Conservation (phyloP, 2,888 invertebrate genomes). For the Andricus quercusramuli region DNA sequence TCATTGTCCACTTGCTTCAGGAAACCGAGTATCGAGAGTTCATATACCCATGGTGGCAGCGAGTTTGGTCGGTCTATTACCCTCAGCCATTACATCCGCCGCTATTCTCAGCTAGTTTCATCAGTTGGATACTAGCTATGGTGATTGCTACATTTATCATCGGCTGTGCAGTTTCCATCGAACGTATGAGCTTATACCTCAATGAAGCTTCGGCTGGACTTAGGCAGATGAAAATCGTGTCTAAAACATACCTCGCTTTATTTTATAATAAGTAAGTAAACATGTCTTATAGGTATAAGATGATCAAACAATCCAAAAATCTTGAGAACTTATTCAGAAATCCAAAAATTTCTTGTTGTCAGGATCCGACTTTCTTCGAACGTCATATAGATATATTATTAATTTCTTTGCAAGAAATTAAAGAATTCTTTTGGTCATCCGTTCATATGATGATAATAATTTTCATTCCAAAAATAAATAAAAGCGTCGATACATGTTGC, state of each 20-base stretch:
- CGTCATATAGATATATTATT: too few species aligned
- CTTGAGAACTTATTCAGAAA: too few species aligned
- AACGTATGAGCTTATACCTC: constrained; percentile 44
- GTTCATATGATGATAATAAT: too few species aligned
- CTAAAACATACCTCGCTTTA: constrained; percentile 36
- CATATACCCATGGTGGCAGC: constrained; percentile 70
- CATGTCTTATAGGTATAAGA: too few species aligned
- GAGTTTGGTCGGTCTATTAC: constrained; percentile 71
- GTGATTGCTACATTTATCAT: constrained; percentile 58
- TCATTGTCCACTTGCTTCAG: constrained; percentile 52
- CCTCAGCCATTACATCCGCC: constrained; percentile 64
- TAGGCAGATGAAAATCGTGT: background rate
- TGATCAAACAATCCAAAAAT: too few species aligned
- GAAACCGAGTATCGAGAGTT: constrained; percentile 65
- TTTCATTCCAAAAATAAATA: too few species aligned
- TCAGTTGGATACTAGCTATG: constrained; percentile 74
- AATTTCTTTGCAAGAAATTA: too few species aligned
- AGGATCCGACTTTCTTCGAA: too few species aligned
- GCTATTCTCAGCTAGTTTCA: constrained; percentile 68
- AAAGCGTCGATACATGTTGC: too few species aligned
- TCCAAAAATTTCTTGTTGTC: too few species aligned
- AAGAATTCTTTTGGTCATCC: too few species aligned
- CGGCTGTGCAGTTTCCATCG: constrained; percentile 57
- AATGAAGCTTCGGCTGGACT: constrained; percentile 7
- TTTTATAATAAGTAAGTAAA: constrained; percentile 43